These are phyloP conservation scores for Zosterops lateralis DNA, from an alignment of 2,113 vertebrate species.

Conservation along the genomic window DNA sequence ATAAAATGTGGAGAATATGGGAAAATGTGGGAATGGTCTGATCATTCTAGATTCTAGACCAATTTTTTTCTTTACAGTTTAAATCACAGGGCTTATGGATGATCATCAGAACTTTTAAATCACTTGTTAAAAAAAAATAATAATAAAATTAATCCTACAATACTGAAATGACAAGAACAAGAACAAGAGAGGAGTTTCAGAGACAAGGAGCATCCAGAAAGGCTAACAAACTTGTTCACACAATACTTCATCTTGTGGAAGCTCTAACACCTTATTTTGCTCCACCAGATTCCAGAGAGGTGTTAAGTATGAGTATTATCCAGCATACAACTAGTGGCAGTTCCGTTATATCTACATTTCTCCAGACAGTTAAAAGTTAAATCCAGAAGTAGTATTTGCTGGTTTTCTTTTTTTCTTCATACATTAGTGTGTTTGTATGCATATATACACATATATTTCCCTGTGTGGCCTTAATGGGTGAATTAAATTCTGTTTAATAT, in stretches of 20 bases:
- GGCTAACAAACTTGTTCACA: not conserved
- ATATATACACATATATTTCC: not conserved
- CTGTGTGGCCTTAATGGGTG: not conserved
- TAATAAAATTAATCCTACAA: not conserved
- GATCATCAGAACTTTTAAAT: not conserved
- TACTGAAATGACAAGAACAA: not conserved
- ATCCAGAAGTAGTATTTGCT: not conserved
- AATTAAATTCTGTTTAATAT: not conserved
- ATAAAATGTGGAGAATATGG: not conserved
- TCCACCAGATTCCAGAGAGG: not conserved
- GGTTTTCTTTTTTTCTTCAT: not conserved
- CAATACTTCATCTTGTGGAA: not conserved
- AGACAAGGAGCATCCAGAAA: not conserved
- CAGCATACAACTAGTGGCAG: not conserved
- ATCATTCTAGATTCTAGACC: not conserved
- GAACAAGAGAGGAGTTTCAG: not conserved
- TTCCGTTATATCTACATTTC: not conserved
- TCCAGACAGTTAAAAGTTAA: not conserved
- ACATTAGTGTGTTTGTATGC: accelerated
- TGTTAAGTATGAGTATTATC: not conserved
- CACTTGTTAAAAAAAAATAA: not conserved
- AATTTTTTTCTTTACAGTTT: not conserved
- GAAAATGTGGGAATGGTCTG: not conserved
- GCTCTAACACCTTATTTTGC: not conserved
- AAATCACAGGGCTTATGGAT: not conserved